Percentiles rank a stretch among this genome's conserved stretches.
Conservation (phyloP, 2,888 invertebrate species). For the Dolichomitus sp. region DNA sequence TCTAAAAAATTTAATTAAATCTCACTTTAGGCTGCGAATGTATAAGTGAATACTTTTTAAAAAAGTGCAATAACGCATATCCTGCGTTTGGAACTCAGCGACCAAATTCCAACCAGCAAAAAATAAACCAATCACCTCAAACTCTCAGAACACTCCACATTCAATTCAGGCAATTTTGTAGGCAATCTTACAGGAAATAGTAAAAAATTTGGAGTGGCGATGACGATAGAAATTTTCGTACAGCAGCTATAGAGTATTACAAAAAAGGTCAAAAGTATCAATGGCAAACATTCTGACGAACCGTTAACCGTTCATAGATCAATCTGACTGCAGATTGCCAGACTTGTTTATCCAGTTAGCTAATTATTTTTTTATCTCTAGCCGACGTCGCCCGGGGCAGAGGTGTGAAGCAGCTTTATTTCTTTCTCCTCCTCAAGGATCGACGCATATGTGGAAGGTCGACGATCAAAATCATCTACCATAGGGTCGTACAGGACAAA, state of each 20-base stretch:
- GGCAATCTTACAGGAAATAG: too few species aligned
- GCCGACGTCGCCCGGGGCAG: background rate
- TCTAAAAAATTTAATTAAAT: too few species aligned
- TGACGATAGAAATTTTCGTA: too few species aligned
- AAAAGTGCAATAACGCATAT: too few species aligned
- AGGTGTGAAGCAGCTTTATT: background rate
- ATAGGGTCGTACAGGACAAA: background rate
- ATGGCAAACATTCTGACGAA: background rate
- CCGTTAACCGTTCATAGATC: slow-evolving; percentile 8
- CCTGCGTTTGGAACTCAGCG: too few species aligned
- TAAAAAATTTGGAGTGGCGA: too few species aligned
- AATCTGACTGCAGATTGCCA: background rate
- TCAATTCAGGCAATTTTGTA: too few species aligned
- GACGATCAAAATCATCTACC: background rate
- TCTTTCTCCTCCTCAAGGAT: background rate
- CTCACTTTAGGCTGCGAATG: too few species aligned
- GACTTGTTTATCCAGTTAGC: slow-evolving; percentile 9
- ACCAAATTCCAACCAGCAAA: too few species aligned
- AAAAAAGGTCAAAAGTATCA: slow-evolving; percentile 1
- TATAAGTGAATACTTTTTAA: too few species aligned
- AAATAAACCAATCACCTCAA: too few species aligned
- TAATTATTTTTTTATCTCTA: slow-evolving; percentile 14
- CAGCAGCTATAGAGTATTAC: background rate
- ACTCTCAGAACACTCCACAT: too few species aligned
- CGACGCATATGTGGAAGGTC: background rate